Evolutionary conservation across 1,140 invertebrate genomes (phyloP), one percentile per base, ranked within the genome.

Genomic region (Caenorhabditis latens): DNA sequence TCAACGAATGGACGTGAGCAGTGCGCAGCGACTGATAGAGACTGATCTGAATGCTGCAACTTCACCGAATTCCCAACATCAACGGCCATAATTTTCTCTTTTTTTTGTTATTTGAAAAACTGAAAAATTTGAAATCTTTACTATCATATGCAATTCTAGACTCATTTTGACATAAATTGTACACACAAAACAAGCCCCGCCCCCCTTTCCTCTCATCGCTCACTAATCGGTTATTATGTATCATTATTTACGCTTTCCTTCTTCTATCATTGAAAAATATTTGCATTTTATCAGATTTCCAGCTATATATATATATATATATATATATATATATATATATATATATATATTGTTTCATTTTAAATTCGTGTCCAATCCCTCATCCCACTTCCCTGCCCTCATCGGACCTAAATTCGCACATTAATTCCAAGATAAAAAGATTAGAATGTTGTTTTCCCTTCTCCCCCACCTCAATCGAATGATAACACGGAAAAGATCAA

Each of bases 1-100:
- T 86, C 89, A 93, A 32, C 91, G 91, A 88, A 89, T 92, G 0
- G 93, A 93, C 89, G 91, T 90, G 57, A 93, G 93, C 53, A 71
- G 61, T 67, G 86, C 86, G 8, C 53, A 87, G 46, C 32, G 86
- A 83, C 83, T 86, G 9, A 87, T 87, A 40, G 71, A 58, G n/a
- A 79, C 71, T 48, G 71, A 79, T 53, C 43, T 79, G 11, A 46
- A 6, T 9, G 71, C 71, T n/a, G 46, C 71, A 71, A 71, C 65
- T 46, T 71, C 65, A 71, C 65, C 65, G 5, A 14, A 11, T 6
- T 14, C 65, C 11, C 4, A 1, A 14, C 19, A 42, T 24, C 71
- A 79, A 79, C 50, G 53, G 46, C 71, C 71, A 79, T 79, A 79
- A 79, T 79, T 63, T 79, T 21, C 46, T 40, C 32, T 65, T 32